Conservation (phyloP, 2,888 invertebrate genomes). For the Aleiodes leptofemur region DNA sequence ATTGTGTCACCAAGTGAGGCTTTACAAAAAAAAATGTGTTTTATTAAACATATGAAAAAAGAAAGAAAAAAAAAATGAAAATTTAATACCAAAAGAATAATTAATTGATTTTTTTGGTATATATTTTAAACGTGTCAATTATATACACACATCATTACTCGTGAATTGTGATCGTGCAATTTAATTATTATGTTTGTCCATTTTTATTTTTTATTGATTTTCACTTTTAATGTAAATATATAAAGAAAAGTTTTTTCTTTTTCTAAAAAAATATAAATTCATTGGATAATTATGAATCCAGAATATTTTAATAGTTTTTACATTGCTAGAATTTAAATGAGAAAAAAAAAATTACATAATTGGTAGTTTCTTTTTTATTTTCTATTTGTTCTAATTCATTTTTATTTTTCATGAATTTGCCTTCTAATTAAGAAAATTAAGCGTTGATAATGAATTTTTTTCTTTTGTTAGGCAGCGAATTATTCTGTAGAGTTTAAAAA, state of each 20-base stretch:
- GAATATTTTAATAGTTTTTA: constrained; percentile 5
- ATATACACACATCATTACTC: constrained; percentile 52
- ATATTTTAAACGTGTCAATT: constrained; percentile 63
- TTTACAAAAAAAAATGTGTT: neutral
- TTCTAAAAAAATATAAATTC: constrained; percentile 4
- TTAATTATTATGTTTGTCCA: constrained; percentile 51
- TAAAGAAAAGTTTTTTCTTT: neutral
- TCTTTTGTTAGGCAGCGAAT: constrained; percentile 30
- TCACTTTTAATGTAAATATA: constrained; percentile 30
- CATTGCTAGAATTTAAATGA: neutral
- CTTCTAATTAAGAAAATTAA: neutral
- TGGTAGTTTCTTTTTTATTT: neutral
- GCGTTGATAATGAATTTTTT: constrained; percentile 13
- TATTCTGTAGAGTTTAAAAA: neutral
- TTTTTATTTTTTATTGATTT: constrained; percentile 45
- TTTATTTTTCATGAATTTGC: neutral
- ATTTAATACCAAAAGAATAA: constrained; percentile 6
- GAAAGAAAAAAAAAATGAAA: neutral
- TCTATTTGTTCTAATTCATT: neutral
- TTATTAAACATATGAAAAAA: no score
- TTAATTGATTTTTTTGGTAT: constrained; percentile 16
- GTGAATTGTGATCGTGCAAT: constrained; percentile 48
- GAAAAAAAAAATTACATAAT: no score
- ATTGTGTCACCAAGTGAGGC: constrained; percentile 9
- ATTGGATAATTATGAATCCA: constrained; percentile 3